Percentiles rank a stretch among this genome's conserved stretches.
These are phyloP conservation scores for Salminus brasiliensis DNA, from an alignment of 2,113 vertebrate species.

Conservation along the genomic window DNA sequence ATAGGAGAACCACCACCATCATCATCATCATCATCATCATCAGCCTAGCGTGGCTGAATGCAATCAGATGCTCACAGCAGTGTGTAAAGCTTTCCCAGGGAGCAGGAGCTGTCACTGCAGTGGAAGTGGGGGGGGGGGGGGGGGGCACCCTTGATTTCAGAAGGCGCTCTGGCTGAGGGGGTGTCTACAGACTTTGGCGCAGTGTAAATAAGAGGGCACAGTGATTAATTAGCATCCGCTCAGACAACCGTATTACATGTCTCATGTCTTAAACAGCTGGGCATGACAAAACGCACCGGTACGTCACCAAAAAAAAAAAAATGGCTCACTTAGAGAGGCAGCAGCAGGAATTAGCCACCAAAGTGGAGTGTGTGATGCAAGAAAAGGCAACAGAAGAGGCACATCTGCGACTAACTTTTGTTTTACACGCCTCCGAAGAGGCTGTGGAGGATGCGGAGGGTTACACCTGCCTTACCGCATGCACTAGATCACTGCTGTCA, in stretches of 20 bases:
- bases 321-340: background rate
- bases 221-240: background rate
- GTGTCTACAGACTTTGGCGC: background rate
- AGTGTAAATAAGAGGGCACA: background rate
- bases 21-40: too few relatives aligned
- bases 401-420: background rate
- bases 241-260: background rate
- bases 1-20: too few relatives aligned
- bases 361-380: background rate
- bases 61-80: too few relatives aligned
- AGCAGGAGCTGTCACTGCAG: too few relatives aligned
- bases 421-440: background rate
- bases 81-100: too few relatives aligned
- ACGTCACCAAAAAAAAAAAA: background rate
- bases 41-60: too few relatives aligned
- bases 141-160: too few relatives aligned
- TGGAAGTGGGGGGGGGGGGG: too few relatives aligned
- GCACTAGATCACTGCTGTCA: background rate
- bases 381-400: background rate
- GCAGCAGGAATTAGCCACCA: background rate
- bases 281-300: background rate
- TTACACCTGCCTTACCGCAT: background rate
- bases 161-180: too few relatives aligned
- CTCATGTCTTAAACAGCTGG: background rate
- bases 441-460: background rate